Base-by-base conservation (phyloP, 2,888 invertebrate species). In the Sphecodes monilicornis region DNA sequence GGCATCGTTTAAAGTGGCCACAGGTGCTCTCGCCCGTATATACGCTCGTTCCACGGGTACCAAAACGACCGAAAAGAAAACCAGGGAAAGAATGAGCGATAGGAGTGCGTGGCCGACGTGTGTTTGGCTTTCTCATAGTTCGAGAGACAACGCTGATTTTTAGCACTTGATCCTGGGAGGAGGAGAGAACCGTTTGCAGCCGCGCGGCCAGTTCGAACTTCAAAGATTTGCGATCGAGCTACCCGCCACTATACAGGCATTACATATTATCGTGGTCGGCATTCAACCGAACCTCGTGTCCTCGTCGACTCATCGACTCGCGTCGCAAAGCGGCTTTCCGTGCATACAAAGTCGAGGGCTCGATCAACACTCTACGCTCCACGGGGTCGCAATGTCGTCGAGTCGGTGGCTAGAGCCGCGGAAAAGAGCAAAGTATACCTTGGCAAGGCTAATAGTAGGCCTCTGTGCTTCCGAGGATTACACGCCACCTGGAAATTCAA, bases 271-370 rank as follows among this genome's bases (percentile, higher is more conserved):
- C 87, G 80, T 89, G 86, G 87, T 85, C 88, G 80, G 86, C 82
- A 85, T 76, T 86, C 87, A 80, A 76, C 78, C 82, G 84, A 77
- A 80, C 78, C 82, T 78, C 82, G 89, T 86, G 90, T 89, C 87
- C 90, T 77, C 89, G 78, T 76, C 78, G 84, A 36, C 36, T 36
- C 36, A 5, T 36, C 36, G 36, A 54, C 80, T 80, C 66, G 79
- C 81, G 86, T 88, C 89, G 90, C 86, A 85, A 86, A 87, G 89
- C 84, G 89, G 87, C 86, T 89, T 85, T 83, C 82, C 89, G 88
- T 90, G 89, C 90, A 91, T 86, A 92, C 91, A 90, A 85, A 88
- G 90, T 92, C 91, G 88, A 90, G 90, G 91, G 91, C 89, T 91
- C 86, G 87, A 86, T 86, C 87, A 90, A 91, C 90, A 91, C 91